A percentile compares a stretch with the other conserved stretches of the same genome.
phyloP scores from a whole-genome alignment of 2,888 invertebrate genomes.

The Zygaena filipendulae region DNA sequence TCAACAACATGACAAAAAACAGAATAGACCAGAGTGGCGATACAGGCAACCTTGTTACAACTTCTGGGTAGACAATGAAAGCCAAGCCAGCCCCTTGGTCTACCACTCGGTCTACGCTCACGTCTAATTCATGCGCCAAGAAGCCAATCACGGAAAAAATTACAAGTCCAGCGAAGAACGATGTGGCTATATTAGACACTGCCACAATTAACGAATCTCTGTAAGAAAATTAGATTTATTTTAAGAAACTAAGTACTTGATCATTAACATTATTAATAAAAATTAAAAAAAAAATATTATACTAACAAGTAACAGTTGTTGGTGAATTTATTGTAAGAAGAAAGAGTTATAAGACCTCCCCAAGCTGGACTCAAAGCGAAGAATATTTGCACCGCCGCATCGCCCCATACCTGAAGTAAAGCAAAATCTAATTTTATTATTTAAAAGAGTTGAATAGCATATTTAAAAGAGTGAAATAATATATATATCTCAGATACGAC shows the following conservation, averaged over 20 bases:
- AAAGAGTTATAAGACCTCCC: conserved; percentile 87
- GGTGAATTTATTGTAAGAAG: conserved; percentile 86
- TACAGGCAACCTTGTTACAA: conserved; percentile 80
- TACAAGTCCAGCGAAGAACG: conserved; percentile 83
- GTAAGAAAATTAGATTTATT: conserved; percentile 20
- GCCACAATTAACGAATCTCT: conserved; percentile 82
- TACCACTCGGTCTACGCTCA: conserved; percentile 76
- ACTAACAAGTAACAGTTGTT: conserved; percentile 83
- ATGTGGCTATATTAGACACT: conserved; percentile 80
- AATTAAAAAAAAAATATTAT: not conserved
- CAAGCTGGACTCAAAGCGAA: conserved; percentile 88
- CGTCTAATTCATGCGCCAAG: conserved; percentile 79
- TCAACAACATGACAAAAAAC: conserved; percentile 83
- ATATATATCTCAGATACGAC: no score
- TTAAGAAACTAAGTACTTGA: not conserved
- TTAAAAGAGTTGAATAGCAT: no score
- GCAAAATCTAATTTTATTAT: no score
- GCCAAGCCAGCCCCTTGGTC: conserved; percentile 82
- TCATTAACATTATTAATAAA: not conserved
- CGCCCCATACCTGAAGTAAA: conserved; percentile 76
- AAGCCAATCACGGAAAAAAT: conserved; percentile 87
- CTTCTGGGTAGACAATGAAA: conserved; percentile 89
- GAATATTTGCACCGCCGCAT: conserved; percentile 88
- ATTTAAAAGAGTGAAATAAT: no score
- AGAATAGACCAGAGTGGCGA: conserved; percentile 85